Conservation (phyloP, 2,113 vertebrate genomes). For the Danio rerio region DNA sequence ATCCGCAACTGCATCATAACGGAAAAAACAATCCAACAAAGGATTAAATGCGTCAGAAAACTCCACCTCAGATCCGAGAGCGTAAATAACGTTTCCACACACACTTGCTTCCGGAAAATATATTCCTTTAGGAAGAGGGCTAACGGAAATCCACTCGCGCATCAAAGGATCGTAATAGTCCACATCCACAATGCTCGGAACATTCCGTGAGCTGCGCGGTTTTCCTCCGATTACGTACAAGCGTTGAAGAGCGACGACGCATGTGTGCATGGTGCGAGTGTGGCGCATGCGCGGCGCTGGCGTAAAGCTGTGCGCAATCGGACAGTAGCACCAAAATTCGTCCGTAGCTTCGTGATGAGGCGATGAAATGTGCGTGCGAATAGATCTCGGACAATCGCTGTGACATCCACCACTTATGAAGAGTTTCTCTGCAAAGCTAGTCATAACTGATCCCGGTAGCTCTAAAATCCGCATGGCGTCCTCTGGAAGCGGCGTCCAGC, state of each 20-base stretch:
- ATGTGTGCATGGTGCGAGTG: conserved; percentile 93
- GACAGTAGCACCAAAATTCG: conserved; percentile 95
- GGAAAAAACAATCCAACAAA: conserved; percentile 93
- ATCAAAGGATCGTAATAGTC: conserved; percentile 90
- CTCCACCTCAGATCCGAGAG: conserved; percentile 92
- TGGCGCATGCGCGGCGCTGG: conserved; percentile 86
- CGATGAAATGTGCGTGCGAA: conserved; percentile 91
- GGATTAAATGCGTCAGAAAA: conserved; percentile 95
- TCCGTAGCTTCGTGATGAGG: conserved; percentile 88
- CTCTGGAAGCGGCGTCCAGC: conserved; percentile 86
- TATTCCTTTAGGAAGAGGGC: conserved; percentile 87
- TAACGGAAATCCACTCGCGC: conserved; percentile 85
- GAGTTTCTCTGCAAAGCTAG: conserved; percentile 91
- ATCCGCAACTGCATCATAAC: conserved; percentile 86
- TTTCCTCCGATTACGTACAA: conserved; percentile 95
- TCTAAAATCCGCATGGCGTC: conserved; percentile 75
- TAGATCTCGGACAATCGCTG: conserved; percentile 85
- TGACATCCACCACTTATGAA: conserved; percentile 94
- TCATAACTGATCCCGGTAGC: conserved; percentile 89
- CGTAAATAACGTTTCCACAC: conserved; percentile 89
- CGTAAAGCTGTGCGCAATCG: conserved; percentile 81
- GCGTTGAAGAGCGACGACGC: conserved; percentile 83
- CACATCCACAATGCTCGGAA: conserved; percentile 86
- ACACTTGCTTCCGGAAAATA: conserved; percentile 93
- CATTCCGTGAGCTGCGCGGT: conserved; percentile 80